Conservation (phyloP, 2,888 invertebrate genomes). For the Druceiella hillmani region DNA sequence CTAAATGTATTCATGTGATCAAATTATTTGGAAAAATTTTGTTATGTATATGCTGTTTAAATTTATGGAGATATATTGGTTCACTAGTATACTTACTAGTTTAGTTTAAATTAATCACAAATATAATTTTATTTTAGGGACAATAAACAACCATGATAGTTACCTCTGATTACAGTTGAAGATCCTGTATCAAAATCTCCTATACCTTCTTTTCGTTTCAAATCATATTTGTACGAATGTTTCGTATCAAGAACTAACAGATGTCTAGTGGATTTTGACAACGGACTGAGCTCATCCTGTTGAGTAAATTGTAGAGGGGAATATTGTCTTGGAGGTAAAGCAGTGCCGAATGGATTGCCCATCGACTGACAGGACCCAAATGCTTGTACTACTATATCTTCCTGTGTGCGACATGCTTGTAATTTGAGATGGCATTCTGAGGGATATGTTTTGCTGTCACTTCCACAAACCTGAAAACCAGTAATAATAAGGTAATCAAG, state of each 20-base stretch:
- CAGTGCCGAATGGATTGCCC: slow-evolving; percentile 65
- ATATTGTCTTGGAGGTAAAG: slow-evolving; percentile 70
- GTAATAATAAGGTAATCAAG: no score
- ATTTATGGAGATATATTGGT: no score
- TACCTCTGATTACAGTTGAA: no score
- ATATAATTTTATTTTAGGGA: no score
- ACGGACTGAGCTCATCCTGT: slow-evolving; percentile 66
- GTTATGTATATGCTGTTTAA: no score
- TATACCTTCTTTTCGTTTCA: slow-evolving; percentile 50
- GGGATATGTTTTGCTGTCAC: slow-evolving; percentile 75
- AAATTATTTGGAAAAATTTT: no score
- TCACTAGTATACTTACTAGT: no score
- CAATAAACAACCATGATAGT: no score
- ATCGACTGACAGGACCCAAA: slow-evolving; percentile 69
- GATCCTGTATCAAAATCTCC: slow-evolving; percentile 37
- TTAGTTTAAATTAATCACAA: no score
- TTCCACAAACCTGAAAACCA: slow-evolving; percentile 73
- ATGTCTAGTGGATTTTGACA: slow-evolving; percentile 77
- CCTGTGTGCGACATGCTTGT: slow-evolving; percentile 78
- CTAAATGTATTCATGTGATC: no score
- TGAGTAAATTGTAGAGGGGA: slow-evolving; percentile 75
- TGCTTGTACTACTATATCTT: slow-evolving; percentile 70
- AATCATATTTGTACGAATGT: slow-evolving; percentile 57
- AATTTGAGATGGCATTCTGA: slow-evolving; percentile 79
- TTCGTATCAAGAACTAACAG: slow-evolving; percentile 64